These are phyloP conservation scores for Sphaerodactylus townsendi DNA, from an alignment of 2,113 vertebrate genomes.

Conservation along the genomic window DNA sequence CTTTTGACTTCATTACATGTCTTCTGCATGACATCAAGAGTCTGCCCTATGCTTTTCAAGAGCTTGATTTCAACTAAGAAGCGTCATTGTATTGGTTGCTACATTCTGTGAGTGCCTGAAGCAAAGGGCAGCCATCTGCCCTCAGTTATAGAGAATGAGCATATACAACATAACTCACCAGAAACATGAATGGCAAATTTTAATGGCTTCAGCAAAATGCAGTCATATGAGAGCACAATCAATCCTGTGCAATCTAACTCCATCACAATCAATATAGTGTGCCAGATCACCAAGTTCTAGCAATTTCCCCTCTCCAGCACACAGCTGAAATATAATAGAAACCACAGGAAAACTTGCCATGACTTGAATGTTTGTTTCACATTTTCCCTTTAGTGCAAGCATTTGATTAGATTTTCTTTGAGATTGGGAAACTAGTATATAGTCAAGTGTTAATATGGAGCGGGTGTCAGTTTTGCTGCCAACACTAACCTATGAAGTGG, in stretches of 20 bases:
- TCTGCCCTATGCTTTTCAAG: no score
- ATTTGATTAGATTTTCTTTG: constrained; percentile 22
- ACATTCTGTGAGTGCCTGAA: background rate
- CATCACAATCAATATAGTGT: background rate
- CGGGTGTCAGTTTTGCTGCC: constrained; percentile 5
- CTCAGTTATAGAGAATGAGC: background rate
- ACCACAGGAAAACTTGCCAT: constrained; percentile 5
- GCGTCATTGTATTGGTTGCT: no score
- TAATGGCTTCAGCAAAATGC: background rate
- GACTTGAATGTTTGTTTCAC: constrained; percentile 20
- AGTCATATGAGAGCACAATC: background rate
- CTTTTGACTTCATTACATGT: no score
- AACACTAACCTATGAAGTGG: constrained; percentile 28
- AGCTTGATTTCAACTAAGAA: no score
- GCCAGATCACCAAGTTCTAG: background rate
- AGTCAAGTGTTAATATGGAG: constrained; percentile 9
- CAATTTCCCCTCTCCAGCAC: background rate
- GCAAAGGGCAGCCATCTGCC: no score
- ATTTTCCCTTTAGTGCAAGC: constrained; percentile 5
- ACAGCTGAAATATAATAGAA: constrained; percentile 1
- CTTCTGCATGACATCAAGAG: no score
- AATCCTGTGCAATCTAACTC: background rate
- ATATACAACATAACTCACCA: background rate
- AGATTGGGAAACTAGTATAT: constrained; percentile 9
- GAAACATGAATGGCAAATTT: background rate